Conservation (phyloP, 2,888 invertebrate genomes). For the Harpalus rubripes region DNA sequence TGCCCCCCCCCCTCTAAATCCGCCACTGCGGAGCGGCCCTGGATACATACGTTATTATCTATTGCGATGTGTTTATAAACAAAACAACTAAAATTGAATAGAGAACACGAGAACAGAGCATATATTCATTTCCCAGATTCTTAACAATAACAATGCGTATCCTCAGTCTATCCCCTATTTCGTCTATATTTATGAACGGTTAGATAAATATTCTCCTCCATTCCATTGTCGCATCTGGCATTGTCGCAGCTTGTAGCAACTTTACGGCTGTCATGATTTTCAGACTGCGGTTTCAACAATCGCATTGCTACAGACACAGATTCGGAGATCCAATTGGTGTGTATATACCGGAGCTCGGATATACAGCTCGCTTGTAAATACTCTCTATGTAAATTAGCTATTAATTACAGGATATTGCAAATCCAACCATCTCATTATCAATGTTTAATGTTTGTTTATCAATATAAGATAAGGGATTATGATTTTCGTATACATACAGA, state of each 20-base stretch:
- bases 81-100: too few species aligned
- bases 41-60: too few species aligned
- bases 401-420: slow-evolving; percentile 36
- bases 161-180: background rate
- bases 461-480: background rate
- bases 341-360: too few species aligned
- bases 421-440: background rate
- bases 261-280: background rate
- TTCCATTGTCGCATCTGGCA: background rate
- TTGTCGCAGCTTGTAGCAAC: background rate
- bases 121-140: too few species aligned
- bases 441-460: background rate
- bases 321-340: background rate
- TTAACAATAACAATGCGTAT: background rate
- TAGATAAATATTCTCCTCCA: background rate
- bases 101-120: too few species aligned
- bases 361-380: background rate
- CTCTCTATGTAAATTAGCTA: slow-evolving; percentile 14
- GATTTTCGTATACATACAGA: too few species aligned
- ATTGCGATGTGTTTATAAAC: too few species aligned
- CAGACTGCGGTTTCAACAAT: slow-evolving; percentile 1
- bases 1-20: too few species aligned
- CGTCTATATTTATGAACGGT: background rate
- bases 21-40: too few species aligned
- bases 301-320: background rate